Evolutionary conservation across 2,113 vertebrate species (phyloP), one percentile per base, ranked within the genome.

Genomic region (Thermophis baileyi): DNA sequence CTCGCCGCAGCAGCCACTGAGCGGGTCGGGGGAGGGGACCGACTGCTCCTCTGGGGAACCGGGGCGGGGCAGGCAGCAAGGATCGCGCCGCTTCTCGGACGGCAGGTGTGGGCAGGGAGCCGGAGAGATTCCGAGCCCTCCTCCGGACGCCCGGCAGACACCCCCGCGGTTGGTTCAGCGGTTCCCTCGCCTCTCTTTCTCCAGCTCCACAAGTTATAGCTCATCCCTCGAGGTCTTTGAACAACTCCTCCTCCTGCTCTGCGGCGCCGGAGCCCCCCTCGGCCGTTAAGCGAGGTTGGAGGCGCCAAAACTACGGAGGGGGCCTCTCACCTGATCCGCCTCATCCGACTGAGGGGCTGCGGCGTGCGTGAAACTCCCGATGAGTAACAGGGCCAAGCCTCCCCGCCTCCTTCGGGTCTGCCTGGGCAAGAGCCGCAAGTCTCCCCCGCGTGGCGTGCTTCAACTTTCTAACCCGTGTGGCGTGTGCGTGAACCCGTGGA

Each of bases 1-100:
- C 91, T 50, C 63, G 63, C 18, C 10, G 57, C 60, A 25, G 57
- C 87, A 22, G 88, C 54, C 14, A 49, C 91, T n/a, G 12, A 25
- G 24, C 69, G 69, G 93, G 91, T 55, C 91, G 63, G 94, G 95
- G 57, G 92, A 94, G 24, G 93, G 88, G n/a, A 92, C 85, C 3
- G 35, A 40, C 54, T 8, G 90, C 89, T 85, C 54, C 12, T 22
- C 20, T 49, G 86, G 22, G 0, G 24, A 69, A 55, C 24, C 27
- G 22, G 6, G 87, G 54, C 12, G 16, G 55, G 6, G 6, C 46
- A n/a, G 11, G 30, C 30, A 10, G 44, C 35, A 18, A 47, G 30
- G 50, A 24, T 16, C 4, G 51, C 50, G 40, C 46, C 3, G 7
- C 60, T 27, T 25, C 88, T 35, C 35, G 9, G 88, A 44, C 35